Conservation (phyloP, 2,797 vertebrate genomes). For the Cyprinodon diabolis region DNA sequence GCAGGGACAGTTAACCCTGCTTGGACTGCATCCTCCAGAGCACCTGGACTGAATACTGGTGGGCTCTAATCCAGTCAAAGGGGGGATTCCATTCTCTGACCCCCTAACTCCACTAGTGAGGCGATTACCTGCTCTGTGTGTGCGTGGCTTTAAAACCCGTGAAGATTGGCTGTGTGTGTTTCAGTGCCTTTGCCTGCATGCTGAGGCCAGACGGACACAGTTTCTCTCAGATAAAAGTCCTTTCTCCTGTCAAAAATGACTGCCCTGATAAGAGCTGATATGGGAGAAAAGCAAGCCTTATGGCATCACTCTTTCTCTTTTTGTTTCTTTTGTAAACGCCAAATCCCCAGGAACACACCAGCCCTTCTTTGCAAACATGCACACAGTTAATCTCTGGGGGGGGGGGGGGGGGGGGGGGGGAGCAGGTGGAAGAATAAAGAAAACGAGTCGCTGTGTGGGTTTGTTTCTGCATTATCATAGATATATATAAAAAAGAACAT, state of each 20-base stretch:
- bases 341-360: conserved; percentile 62
- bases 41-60: conserved; percentile 65
- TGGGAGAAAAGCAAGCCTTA: conserved; percentile 71
- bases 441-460: conserved; percentile 45
- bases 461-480: conserved; percentile 61
- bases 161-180: conserved; percentile 24
- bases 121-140: conserved; percentile 77
- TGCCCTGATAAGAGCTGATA: conserved; percentile 75
- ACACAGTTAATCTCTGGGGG: conserved; percentile 61
- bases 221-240: conserved; percentile 73
- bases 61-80: conserved; percentile 72
- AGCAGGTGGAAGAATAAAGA: conserved; percentile 66
- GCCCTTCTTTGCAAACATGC: conserved; percentile 21
- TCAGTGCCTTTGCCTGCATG: conserved; percentile 17
- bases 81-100: conserved; percentile 53
- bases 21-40: conserved; percentile 34
- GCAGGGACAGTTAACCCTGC: conserved; percentile 40
- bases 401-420: conserved; percentile 54
- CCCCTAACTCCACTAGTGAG: conserved; percentile 64
- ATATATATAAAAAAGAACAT: conserved; percentile 42
- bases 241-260: conserved; percentile 75
- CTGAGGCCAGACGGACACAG: conserved; percentile 53
- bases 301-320: conserved; percentile 67
- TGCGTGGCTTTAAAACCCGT: conserved; percentile 29
- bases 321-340: conserved; percentile 69